Base-by-base conservation (phyloP, 2,888 invertebrate genomes). In the Piscicola geometra region DNA sequence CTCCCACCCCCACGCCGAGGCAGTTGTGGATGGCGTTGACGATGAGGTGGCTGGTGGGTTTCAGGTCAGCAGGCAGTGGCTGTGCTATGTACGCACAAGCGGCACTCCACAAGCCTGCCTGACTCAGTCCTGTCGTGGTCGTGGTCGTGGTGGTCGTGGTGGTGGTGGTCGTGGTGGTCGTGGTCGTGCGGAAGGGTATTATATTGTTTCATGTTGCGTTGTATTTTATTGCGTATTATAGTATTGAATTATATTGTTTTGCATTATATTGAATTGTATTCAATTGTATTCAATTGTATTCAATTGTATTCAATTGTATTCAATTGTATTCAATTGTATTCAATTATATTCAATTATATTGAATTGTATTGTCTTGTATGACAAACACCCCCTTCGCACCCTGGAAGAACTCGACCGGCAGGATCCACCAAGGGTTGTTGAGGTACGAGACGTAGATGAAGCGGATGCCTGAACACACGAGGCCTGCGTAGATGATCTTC, bases 371-470 rank as follows among this genome's bases (percentile, higher is more conserved):
- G n/a, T n/a, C n/a, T n/a, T n/a, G n/a, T n/a, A n/a, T n/a, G n/a
- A n/a, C n/a, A n/a, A n/a, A n/a, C n/a, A n/a, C n/a, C n/a, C n/a
- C n/a, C n/a, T n/a, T n/a, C n/a, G 50, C 47, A 77, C 78, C 78
- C 71, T 78, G 78, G 32, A 98, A 93, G 86, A 98, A 92, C 87
- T 99, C 98, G 86, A 99, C 96, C 0, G 98, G 98, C 80, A 99
- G 88, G 77, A 99, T 96, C 94, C 96, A 95, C 97, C 97, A 98
- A 3, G 98, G 97, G 87, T 94, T 92, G 78, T 89, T 89, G 81
- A 99, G 87, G 90, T 92, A 93, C 15, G 96, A 93, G 85, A 99
- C 95, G 87, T 97, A 97, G 79, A 99, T 88, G 87, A 99, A 99
- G 77, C 99, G 90, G 79, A 93, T 85, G 50, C 96, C 91, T 87